Conservation (phyloP, 2,888 invertebrate species). For the Polyommatus icarus region DNA sequence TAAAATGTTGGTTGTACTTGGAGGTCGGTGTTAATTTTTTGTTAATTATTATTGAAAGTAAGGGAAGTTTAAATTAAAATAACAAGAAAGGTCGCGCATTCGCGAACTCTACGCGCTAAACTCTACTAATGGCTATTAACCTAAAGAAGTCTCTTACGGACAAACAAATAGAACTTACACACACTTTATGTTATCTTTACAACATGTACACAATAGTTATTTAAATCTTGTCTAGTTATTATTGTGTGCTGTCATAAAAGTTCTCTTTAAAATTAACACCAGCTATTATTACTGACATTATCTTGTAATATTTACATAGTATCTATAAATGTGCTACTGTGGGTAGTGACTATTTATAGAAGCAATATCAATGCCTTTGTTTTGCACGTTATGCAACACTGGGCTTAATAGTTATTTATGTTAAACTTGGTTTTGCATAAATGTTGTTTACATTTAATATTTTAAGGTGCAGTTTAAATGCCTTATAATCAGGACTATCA, state of each 20-base stretch:
- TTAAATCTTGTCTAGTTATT: not conserved
- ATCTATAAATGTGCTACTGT: constrained; percentile 16
- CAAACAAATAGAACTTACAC: not conserved
- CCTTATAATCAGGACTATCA: not conserved
- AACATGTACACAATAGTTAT: not conserved
- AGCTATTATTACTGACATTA: not conserved
- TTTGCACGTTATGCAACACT: constrained; percentile 12
- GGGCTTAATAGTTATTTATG: not conserved
- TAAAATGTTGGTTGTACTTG: too few species aligned
- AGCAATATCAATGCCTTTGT: constrained; percentile 8
- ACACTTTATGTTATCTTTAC: not conserved
- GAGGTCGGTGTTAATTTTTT: too few species aligned
- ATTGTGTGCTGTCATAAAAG: not conserved
- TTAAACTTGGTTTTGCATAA: not conserved
- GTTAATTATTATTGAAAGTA: too few species aligned
- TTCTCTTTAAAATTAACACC: not conserved
- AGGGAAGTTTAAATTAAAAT: too few species aligned
- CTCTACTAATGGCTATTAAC: too few species aligned
- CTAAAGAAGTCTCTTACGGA: not conserved
- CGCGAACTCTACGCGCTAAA: too few species aligned
- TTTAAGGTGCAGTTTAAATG: not conserved
- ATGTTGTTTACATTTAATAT: constrained; percentile 5
- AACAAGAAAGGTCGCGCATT: too few species aligned
- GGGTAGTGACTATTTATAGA: constrained; percentile 9
- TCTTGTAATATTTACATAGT: constrained; percentile 6